Evolutionary conservation across 2,797 vertebrate species (phyloP).

Genomic region (Holocentrus rufus): DNA sequence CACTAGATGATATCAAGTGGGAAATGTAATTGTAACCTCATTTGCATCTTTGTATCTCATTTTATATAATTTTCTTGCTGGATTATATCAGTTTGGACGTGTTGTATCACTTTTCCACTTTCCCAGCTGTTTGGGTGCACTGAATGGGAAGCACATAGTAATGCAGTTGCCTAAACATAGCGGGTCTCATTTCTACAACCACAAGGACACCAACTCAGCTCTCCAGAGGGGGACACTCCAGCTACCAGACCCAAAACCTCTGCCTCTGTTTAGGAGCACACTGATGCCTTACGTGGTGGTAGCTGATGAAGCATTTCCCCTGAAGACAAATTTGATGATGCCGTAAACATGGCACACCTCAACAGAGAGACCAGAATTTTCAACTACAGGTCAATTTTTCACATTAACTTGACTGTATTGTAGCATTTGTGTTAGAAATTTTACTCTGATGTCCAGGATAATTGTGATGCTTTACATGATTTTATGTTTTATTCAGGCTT

Average conservation of each 20-base stretch:
- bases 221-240: constrained; percentile 1
- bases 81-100: constrained; percentile 1
- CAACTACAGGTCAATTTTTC: constrained; percentile 9
- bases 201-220: constrained; percentile 9
- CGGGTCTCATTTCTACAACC: constrained; percentile 4
- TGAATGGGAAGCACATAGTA: constrained; percentile 1
- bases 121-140: not conserved
- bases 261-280: not conserved
- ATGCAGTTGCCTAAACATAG: constrained; percentile 14
- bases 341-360: not conserved
- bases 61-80: constrained; percentile 1
- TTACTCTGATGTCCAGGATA: too few relatives aligned
- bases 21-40: not conserved
- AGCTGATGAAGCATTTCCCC: constrained; percentile 8
- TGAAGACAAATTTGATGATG: not conserved
- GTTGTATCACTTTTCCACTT: not conserved
- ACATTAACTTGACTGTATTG: not conserved
- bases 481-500: too few relatives aligned
- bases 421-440: not conserved
- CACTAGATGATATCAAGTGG: not conserved
- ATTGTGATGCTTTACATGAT: too few relatives aligned
- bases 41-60: not conserved
- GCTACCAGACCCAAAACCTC: constrained; percentile 1
- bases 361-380: constrained; percentile 12
- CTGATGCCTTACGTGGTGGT: not conserved